Conservation (phyloP, 2,888 invertebrate species). For the Embidobia sp. region DNA sequence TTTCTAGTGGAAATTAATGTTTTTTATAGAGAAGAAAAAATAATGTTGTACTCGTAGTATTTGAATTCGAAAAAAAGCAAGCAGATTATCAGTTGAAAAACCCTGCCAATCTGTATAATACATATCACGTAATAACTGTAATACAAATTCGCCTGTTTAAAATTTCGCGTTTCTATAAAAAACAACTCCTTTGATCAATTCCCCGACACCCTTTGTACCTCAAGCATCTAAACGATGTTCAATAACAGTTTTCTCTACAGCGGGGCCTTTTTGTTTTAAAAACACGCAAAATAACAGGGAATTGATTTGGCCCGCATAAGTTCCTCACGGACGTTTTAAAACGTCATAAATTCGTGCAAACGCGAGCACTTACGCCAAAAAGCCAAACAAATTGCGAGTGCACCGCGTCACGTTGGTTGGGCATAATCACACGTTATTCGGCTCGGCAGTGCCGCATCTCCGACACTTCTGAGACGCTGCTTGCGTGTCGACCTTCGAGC, state of each 20-base stretch:
- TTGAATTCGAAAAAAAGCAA: no score
- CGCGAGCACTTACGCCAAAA: constrained; percentile 62
- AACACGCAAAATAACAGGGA: constrained; percentile 28
- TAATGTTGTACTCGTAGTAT: no score
- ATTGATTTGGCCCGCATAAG: constrained; percentile 36
- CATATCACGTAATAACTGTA: no score
- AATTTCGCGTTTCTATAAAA: no score
- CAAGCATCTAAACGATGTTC: no score
- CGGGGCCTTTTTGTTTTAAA: not conserved
- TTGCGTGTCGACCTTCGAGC: constrained; percentile 65
- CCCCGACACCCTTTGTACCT: no score
- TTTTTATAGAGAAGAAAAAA: no score
- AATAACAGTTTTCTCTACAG: not conserved
- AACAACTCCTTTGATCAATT: no score
- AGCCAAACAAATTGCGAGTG: constrained; percentile 71
- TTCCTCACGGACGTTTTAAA: constrained; percentile 30
- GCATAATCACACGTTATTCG: constrained; percentile 73
- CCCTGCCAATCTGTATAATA: no score
- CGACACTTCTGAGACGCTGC: constrained; percentile 58
- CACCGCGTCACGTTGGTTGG: constrained; percentile 66
- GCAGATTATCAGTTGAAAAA: no score
- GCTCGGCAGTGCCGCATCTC: constrained; percentile 38
- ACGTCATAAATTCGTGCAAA: constrained; percentile 72
- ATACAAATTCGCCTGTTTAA: no score
- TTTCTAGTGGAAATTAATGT: no score